Evolutionary conservation across 2,113 vertebrate species (phyloP), one percentile per base, ranked within the genome.

Genomic region (Campylomormyrus numenius): DNA sequence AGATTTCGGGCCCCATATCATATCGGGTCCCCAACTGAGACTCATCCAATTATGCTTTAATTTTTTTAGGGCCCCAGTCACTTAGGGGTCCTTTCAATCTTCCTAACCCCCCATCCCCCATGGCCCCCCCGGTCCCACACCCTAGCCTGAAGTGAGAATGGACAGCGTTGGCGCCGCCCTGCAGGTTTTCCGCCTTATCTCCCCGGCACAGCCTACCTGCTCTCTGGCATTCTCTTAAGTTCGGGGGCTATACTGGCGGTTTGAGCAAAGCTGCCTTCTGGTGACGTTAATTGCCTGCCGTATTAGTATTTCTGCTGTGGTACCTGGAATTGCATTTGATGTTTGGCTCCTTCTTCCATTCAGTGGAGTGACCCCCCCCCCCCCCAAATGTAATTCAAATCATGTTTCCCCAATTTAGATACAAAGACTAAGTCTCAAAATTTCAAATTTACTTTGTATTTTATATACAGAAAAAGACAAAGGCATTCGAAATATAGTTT

Each of bases 391-490:
- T 86, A 86, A 27, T 27, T 49, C 27, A 9, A 42, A 80, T 77
- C 13, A 39, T 42, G 13, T 42, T 5, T 42, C 15, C 17, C 35
- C 17, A 80, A 35, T 80, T 19, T 7, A 42, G 5, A 35, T 80
- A 39, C 84, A 27, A 21, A 85, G 24, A n/a, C 45, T 24, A 39
- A 45, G 21, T n/a, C 83, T 27, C 27, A 74, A 31, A 74, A 15
- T 70, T 11, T 48, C 45, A 58, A 58, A 58, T 62, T 13, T 8
- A 62, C 62, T 70, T 70, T 70, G 62, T 70, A 31, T 31, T 31
- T 50, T 48, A 86, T 9, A 15, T 86, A 50, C 45, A 86, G 84
- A 85, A 85, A 84, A 45, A 84, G 80, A n/a, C 84, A 85, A 46
- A 85, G 46, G 49, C 46, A 39, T 77, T 39, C 4, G 0, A 42